A percentile compares a stretch with the other conserved stretches of the same genome.
These are phyloP conservation scores for Oikopleura vanhoeffeni DNA, from an alignment of 23 tunicate genomes.

Conservation along the genomic window DNA sequence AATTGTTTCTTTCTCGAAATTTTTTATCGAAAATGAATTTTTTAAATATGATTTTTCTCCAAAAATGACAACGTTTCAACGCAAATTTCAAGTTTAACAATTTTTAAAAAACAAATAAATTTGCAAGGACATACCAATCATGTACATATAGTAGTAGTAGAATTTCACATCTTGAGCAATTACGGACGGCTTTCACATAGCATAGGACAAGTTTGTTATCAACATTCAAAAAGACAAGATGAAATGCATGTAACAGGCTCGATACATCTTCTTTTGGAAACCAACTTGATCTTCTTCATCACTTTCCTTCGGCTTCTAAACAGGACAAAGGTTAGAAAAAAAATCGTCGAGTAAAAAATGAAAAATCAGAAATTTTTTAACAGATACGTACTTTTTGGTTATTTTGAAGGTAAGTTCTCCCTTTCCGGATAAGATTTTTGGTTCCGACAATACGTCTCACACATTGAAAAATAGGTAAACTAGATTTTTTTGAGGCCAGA, in stretches of 20 bases:
- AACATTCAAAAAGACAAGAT: background rate
- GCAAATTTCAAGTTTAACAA: too few relatives aligned
- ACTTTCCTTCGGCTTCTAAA: conserved; percentile 25
- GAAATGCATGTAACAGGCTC: conserved; percentile 12
- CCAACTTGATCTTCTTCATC: background rate
- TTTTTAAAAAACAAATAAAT: too few relatives aligned
- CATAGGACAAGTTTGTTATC: conserved; percentile 20
- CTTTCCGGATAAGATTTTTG: background rate
- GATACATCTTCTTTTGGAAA: background rate
- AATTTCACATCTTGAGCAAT: background rate
- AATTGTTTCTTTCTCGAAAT: too few relatives aligned
- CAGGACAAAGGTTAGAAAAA: too few relatives aligned
- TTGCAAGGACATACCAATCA: conserved; percentile 18
- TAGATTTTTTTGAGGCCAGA: background rate
- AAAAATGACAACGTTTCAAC: too few relatives aligned
- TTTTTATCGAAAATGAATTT: too few relatives aligned
- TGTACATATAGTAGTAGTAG: conserved; percentile 15
- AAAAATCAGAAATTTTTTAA: too few relatives aligned
- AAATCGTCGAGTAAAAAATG: too few relatives aligned
- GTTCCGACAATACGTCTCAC: conserved; percentile 3
- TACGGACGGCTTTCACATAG: conserved; percentile 26
- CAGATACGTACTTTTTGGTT: conserved; percentile 7
- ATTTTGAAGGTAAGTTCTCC: conserved; percentile 14
- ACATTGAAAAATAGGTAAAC: background rate
- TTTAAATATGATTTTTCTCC: too few relatives aligned